phyloP scores from a whole-genome alignment of 1,140 invertebrate species.

The Sinella curviseta region DNA sequence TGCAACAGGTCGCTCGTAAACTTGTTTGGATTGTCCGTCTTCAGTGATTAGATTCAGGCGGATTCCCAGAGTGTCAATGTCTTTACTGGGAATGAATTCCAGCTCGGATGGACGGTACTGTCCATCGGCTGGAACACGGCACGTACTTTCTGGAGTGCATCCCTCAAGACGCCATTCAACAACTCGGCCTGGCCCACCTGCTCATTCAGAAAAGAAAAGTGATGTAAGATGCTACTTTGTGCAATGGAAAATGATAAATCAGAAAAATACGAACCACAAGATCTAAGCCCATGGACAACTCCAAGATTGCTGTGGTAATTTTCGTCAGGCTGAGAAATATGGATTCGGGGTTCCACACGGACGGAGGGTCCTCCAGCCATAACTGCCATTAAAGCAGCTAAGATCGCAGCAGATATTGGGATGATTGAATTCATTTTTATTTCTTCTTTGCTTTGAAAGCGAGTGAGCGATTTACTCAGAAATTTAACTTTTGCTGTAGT shows the following conservation, averaged over 20 bases:
- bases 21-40: not conserved
- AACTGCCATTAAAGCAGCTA: not conserved
- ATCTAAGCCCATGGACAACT: not conserved
- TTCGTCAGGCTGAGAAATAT: not conserved
- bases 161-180: constrained; percentile 6
- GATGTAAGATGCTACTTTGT: not conserved
- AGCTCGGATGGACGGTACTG: not conserved
- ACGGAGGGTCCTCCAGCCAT: not conserved
- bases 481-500: no score
- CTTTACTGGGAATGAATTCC: constrained; percentile 15
- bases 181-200: constrained; percentile 23
- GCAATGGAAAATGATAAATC: not conserved
- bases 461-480: no score
- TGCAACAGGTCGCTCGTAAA: not conserved
- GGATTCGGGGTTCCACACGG: not conserved
- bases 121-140: constrained; percentile 26
- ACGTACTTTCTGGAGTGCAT: not conserved
- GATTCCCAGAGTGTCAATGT: not conserved
- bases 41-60: not conserved
- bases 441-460: no score
- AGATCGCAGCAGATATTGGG: no score
- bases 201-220: no score
- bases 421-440: no score
- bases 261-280: not conserved
- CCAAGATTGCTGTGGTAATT: not conserved